Evolutionary conservation across 2,797 vertebrate genomes (phyloP).

Genomic region (Coracias cyanogaster): DNA sequence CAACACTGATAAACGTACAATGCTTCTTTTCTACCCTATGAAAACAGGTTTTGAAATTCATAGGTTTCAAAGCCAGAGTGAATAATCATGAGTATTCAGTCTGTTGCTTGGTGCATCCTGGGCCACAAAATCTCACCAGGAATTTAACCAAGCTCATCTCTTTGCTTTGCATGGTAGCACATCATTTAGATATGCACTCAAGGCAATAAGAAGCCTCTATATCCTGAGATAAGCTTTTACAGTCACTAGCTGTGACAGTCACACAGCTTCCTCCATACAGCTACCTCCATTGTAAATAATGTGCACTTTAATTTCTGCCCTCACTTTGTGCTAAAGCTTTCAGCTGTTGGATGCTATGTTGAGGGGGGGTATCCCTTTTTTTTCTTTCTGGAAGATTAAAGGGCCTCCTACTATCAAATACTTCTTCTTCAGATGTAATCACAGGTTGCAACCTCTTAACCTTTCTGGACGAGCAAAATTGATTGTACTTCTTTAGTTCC

Average conservation of each 20-base stretch:
- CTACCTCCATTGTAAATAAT: background rate
- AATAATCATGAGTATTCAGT: background rate
- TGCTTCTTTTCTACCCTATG: background rate
- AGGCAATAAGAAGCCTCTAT: background rate
- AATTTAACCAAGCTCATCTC: conserved; percentile 22
- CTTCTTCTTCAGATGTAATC: background rate
- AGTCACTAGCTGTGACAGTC: background rate
- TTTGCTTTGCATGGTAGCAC: background rate
- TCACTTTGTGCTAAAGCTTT: background rate
- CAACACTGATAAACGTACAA: conserved; percentile 22
- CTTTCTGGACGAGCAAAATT: conserved; percentile 9
- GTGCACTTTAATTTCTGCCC: background rate
- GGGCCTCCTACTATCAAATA: background rate
- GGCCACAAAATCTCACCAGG: background rate
- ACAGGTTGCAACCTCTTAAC: conserved; percentile 6
- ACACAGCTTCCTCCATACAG: background rate
- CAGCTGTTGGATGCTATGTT: background rate
- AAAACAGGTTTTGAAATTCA: conserved; percentile 28
- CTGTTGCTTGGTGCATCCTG: background rate
- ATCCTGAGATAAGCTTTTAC: conserved; percentile 6
- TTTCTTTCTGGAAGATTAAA: background rate
- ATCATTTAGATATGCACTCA: background rate
- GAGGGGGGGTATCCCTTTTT: fast-evolving
- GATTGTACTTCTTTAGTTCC: conserved; percentile 6
- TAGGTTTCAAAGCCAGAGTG: background rate